A percentile compares a stretch with the other conserved stretches of the same genome.
Conservation (phyloP, 2,797 vertebrate genomes). For the Sarcoramphus papa region DNA sequence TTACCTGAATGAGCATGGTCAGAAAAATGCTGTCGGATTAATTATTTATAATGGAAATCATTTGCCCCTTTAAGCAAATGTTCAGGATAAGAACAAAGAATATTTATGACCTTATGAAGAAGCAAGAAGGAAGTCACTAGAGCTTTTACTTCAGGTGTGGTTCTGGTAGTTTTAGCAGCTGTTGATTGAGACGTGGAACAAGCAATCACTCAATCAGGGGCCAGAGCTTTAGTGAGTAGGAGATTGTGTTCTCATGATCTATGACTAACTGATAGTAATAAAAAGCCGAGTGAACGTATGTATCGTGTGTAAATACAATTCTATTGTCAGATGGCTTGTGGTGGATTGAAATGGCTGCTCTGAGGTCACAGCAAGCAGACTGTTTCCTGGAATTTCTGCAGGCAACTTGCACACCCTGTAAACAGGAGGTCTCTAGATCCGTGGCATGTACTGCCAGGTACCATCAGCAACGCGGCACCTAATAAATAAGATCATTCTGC, state of each 20-base stretch:
- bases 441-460: background rate
- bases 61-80: background rate
- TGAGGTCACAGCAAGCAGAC: constrained; percentile 11
- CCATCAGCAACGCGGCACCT: background rate
- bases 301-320: background rate
- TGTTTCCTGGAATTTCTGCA: constrained; percentile 44
- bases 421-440: background rate
- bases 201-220: background rate
- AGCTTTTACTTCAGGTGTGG: background rate
- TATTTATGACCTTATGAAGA: background rate
- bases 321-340: background rate
- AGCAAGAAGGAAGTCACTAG: background rate
- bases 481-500: background rate
- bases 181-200: background rate
- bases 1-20: background rate
- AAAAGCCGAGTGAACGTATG: background rate
- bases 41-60: background rate
- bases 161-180: constrained; percentile 5
- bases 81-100: background rate
- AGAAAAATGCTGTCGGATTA: background rate
- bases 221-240: background rate
- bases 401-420: constrained; percentile 28
- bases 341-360: constrained; percentile 3
- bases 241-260: background rate
- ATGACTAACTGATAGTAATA: background rate